Evolutionary conservation across 1,140 invertebrate genomes (phyloP), one percentile per base, ranked within the genome.

Genomic region (Rhyacophila brunnea): DNA sequence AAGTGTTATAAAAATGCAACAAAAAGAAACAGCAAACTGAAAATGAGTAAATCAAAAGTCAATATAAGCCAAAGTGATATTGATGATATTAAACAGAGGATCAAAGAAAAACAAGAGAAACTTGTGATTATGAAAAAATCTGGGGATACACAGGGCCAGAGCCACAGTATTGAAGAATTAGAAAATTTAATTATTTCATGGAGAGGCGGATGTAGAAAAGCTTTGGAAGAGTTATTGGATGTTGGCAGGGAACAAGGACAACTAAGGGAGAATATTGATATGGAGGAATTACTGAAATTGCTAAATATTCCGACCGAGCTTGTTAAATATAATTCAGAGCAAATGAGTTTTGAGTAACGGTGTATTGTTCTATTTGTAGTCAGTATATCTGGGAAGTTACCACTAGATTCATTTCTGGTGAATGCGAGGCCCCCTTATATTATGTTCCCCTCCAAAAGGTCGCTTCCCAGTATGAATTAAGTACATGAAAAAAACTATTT

Each of bases 1-100:
- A 56, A 56, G 19, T n/a, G 23, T 36, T 48, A 56, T 32, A 56
- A 56, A 23, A 56, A 40, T 56, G 19, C 44, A 56, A 9, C 11
- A 46, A 7, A 36, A 40, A 20, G 18, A 36, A 48, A 1, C 44
- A 56, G 15, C 18, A 17, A 17, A 4, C 43, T 11, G 17, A 17
- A 45, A 45, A 45, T 45, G 13, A 45, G 6, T 17, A 40, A n/a
- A n/a, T n/a, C 15, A n/a, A 40, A 40, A 40, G 15, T 17, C 42
- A 1, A 35, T n/a, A 15, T 13, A 3, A 13, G 4, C 38, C 14
- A 47, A 20, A 56, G 46, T 11, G 45, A 56, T 13, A 42, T 56
- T 14, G 53, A 56, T 0, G 53, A 56, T 11, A 47, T 47, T 15
- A 56, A 47, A 40, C 19, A 13, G 17, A 19, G 53, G 11, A 56